Evolutionary conservation across 2,888 invertebrate genomes (phyloP).

Genomic region (Brenthis hecate): DNA sequence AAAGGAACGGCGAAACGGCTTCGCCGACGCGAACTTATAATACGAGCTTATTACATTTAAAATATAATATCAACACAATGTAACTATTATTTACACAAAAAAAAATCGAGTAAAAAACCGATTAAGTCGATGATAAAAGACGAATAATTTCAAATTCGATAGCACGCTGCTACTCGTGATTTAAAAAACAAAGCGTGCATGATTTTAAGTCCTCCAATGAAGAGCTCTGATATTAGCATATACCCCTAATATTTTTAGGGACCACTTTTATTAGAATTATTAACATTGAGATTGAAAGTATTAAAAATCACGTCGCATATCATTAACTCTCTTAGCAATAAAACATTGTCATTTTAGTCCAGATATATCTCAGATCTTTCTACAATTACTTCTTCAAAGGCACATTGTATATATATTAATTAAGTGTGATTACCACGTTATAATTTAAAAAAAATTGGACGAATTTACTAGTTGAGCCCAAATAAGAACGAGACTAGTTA

Average conservation of each 20-base stretch:
- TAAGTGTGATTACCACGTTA: neutral
- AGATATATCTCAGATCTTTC: slow-evolving; percentile 26
- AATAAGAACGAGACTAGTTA: slow-evolving; percentile 23
- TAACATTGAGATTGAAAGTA: neutral
- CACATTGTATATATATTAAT: slow-evolving; percentile 12
- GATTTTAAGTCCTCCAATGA: neutral
- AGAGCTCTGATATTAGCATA: slow-evolving; percentile 1
- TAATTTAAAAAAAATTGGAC: slow-evolving; percentile 6
- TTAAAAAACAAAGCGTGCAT: slow-evolving; percentile 4
- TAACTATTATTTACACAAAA: slow-evolving; percentile 54
- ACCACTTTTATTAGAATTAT: neutral
- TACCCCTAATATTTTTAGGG: neutral
- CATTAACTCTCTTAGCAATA: slow-evolving; percentile 18
- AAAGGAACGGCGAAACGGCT: slow-evolving; percentile 37
- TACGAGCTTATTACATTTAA: slow-evolving; percentile 46
- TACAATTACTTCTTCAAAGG: slow-evolving; percentile 43
- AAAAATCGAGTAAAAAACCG: slow-evolving; percentile 30
- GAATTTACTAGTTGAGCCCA: slow-evolving; percentile 16
- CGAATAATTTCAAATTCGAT: slow-evolving; percentile 22
- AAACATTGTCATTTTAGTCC: slow-evolving; percentile 8
- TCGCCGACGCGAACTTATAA: slow-evolving; percentile 42
- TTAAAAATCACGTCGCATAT: slow-evolving; percentile 10
- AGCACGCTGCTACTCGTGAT: slow-evolving; percentile 6
- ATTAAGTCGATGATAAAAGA: slow-evolving; percentile 19
- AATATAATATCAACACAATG: slow-evolving; percentile 52